Evolutionary conservation across 2,797 vertebrate genomes (phyloP), one percentile per base, ranked within the genome.

Genomic region (Gallinago stenura): DNA sequence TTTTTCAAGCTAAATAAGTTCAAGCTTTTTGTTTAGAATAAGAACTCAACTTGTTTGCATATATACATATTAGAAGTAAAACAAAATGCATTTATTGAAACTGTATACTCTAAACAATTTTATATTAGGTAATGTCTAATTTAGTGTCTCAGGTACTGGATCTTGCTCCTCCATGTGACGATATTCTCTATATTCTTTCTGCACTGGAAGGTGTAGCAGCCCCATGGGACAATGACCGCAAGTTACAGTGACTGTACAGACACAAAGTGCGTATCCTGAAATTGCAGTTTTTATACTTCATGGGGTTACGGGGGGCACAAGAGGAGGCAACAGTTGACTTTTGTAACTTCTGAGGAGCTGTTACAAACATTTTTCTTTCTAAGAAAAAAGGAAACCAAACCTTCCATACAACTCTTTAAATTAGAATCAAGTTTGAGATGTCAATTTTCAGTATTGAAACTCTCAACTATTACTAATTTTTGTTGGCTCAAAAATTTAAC

Each of bases 1-100:
- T 41, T 89, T 92, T 83, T 51, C 64, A 88, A 83, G 33, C 35
- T 66, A 65, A 76, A 87, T 15, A 90, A 86, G 56, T 33, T 58
- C 30, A 71, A 37, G 9, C 2, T 10, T 73, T 89, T 83, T 65
- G 51, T 70, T 80, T 57, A 68, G 30, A 62, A 7, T 30, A 76
- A 84, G 22, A 90, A 45, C 6, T 28, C 58, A 25, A 54, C 11
- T 77, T 70, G 26, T 83, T 35, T 62, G 51, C 43, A 22, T 39
- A 69, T 1, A 56, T 17, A 26, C 8, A 33, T 31, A 77, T 15
- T 20, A 76, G 30, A 90, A 73, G n/a, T 37, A 50, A 89, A 87
- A 61, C 16, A 1, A 82, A 75, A 75, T 50, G 13, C 43, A 71
- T 61, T 71, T 54, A 25, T 64, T 91, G 66, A 13, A 86, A 58